phyloP scores from a whole-genome alignment of 1,140 invertebrate species.

The Drosophila pachea region DNA sequence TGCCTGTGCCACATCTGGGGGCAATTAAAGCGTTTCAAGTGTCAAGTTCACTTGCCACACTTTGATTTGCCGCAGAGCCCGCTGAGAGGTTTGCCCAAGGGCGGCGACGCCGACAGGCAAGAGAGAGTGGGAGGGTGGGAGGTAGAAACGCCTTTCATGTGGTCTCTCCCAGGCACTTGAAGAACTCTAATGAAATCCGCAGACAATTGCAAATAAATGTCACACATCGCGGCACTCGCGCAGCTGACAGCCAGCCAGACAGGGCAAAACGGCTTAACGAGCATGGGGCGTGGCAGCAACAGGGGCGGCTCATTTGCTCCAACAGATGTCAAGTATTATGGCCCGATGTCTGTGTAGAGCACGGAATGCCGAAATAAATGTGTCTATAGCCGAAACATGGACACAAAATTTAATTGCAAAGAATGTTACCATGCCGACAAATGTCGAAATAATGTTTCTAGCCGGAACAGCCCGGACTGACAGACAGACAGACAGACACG shows the following conservation, averaged over 20 bases:
- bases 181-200: conserved; percentile 48
- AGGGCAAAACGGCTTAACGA: conserved; percentile 7
- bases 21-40: conserved; percentile 27
- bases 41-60: conserved; percentile 47
- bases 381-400: conserved; percentile 7
- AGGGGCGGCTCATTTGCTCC: conserved; percentile 10
- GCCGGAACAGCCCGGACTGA: conserved; percentile 19
- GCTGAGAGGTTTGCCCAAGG: conserved; percentile 34
- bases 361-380: conserved; percentile 48
- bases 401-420: conserved; percentile 66
- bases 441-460: conserved; percentile 72
- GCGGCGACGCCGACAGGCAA: conserved; percentile 10
- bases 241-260: conserved; percentile 45
- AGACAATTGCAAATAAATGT: conserved; percentile 69
- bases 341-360: conserved; percentile 35
- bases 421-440: conserved; percentile 71
- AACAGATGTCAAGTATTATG: conserved; percentile 67
- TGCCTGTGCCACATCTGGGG: background rate
- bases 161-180: conserved; percentile 5
- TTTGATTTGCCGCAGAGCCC: conserved; percentile 42
- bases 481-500: background rate
- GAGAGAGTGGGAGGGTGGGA: conserved; percentile 2
- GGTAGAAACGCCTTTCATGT: conserved; percentile 11
- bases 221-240: conserved; percentile 55
- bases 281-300: conserved; percentile 11